Conservation (phyloP, 2,797 vertebrate species). For the Pantherophis vulpinus region DNA sequence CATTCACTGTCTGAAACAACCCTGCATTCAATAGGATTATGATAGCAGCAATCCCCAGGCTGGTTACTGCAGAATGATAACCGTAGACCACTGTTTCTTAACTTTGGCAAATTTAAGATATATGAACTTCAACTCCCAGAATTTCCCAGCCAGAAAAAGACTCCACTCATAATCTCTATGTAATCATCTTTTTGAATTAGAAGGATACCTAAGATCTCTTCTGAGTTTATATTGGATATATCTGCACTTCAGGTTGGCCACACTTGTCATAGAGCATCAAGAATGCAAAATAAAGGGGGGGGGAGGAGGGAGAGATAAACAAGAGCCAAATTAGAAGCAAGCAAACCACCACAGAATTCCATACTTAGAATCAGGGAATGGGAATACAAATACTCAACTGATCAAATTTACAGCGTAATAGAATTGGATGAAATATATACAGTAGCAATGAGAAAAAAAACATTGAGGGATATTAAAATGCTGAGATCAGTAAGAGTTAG, state of each 20-base stretch:
- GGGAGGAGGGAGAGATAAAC: neutral
- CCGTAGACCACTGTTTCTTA: neutral
- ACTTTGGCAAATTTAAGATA: neutral
- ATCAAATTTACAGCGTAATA: neutral
- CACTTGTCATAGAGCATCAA: neutral
- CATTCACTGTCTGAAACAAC: neutral
- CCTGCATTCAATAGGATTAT: neutral
- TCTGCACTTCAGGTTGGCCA: neutral
- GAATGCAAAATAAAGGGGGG: no score
- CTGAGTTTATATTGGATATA: neutral
- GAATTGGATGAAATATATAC: neutral
- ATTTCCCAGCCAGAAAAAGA: neutral
- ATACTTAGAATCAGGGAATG: neutral
- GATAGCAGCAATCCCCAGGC: neutral
- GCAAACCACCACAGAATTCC: neutral
- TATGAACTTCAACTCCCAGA: neutral
- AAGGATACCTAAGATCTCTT: neutral
- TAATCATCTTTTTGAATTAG: neutral
- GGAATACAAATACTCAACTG: neutral
- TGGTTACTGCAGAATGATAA: neutral
- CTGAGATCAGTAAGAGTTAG: neutral
- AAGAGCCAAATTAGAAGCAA: neutral
- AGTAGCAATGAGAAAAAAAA: neutral
- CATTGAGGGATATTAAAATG: neutral
- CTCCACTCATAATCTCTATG: neutral